phyloP scores from a whole-genome alignment of 2,113 vertebrate species.

The Scytalopus superciliaris region DNA sequence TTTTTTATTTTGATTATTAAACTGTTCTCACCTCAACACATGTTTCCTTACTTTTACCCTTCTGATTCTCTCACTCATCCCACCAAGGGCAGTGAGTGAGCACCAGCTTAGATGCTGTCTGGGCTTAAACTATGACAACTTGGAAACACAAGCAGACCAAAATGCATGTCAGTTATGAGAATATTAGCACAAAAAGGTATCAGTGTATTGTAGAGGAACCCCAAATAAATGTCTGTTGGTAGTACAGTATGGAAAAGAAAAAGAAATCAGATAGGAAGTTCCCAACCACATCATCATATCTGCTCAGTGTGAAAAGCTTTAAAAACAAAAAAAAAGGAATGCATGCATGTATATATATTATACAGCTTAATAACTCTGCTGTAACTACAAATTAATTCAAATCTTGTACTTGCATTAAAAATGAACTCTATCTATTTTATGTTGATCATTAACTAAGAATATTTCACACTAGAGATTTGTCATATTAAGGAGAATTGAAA shows the following conservation, averaged over 20 bases:
- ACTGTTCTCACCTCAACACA: background rate
- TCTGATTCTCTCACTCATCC: background rate
- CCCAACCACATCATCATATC: background rate
- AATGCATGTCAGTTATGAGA: background rate
- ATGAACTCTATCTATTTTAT: slow-evolving; percentile 87
- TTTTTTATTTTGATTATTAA: background rate
- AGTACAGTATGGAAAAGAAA: background rate
- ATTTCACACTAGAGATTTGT: slow-evolving; percentile 87
- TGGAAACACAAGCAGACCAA: background rate
- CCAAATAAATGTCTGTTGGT: background rate
- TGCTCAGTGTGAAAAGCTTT: background rate
- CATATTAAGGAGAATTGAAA: slow-evolving; percentile 87
- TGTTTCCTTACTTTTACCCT: background rate
- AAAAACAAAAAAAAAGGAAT: slow-evolving; percentile 47
- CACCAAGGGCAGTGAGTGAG: background rate
- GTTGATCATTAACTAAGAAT: slow-evolving; percentile 88
- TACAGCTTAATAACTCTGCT: slow-evolving; percentile 75
- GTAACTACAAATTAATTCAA: slow-evolving; percentile 84
- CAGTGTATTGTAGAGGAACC: background rate
- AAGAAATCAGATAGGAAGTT: background rate
- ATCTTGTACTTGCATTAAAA: slow-evolving; percentile 86
- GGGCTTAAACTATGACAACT: background rate
- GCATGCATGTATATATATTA: slow-evolving; percentile 31
- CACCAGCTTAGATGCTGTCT: background rate
- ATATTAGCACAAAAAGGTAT: background rate